phyloP scores from a whole-genome alignment of 2,888 invertebrate species.

The Tachystola acroxantha region DNA sequence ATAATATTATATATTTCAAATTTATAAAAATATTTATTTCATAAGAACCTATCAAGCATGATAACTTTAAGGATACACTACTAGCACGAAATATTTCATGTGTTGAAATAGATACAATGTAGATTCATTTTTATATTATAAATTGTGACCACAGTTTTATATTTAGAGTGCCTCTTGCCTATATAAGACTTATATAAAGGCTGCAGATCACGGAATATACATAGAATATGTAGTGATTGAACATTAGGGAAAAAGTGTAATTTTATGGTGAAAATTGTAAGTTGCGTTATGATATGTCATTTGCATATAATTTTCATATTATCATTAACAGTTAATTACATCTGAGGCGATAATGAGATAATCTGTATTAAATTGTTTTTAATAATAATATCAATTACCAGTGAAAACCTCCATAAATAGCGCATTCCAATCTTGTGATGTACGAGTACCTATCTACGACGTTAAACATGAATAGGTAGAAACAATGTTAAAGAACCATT shows the following conservation, averaged over 20 bases:
- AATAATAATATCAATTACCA: too few species aligned
- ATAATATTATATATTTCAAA: constrained; percentile 16
- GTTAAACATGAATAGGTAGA: too few species aligned
- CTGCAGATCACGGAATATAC: constrained; percentile 78
- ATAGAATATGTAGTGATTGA: constrained; percentile 72
- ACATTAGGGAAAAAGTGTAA: constrained; percentile 57
- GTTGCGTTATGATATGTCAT: constrained; percentile 78
- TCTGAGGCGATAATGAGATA: too few species aligned
- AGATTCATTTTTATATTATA: constrained; percentile 70
- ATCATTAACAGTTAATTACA: not conserved
- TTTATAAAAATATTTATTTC: constrained; percentile 34
- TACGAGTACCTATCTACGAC: too few species aligned
- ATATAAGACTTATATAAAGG: constrained; percentile 79
- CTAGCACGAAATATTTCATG: constrained; percentile 66
- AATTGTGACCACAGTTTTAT: constrained; percentile 80
- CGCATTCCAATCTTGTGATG: constrained; percentile 67
- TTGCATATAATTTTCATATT: constrained; percentile 27
- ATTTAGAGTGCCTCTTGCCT: constrained; percentile 82
- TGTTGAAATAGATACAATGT: constrained; percentile 63
- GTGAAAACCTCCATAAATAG: constrained; percentile 55
- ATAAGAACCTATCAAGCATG: constrained; percentile 54
- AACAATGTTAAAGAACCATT: too few species aligned
- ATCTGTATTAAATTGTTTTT: too few species aligned
- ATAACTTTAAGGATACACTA: constrained; percentile 56
- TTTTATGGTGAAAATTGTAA: constrained; percentile 79